Evolutionary conservation across 2,797 vertebrate genomes (phyloP), one percentile per base, ranked within the genome.

Genomic region (Xenentodon cancila): DNA sequence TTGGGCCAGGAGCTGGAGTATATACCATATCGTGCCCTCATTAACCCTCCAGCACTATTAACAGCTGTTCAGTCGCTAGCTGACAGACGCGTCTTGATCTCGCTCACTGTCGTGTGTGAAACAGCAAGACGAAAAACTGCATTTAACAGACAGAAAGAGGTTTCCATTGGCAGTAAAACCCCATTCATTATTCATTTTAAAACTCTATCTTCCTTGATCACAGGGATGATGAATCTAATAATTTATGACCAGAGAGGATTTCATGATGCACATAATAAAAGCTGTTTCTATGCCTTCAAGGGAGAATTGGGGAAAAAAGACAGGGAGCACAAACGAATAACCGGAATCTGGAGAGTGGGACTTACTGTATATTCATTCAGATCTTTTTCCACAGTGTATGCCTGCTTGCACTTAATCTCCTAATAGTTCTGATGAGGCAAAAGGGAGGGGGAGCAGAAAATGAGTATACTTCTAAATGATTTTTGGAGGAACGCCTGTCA

Each of bases 381-480:
- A 70, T 65, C 44, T 55, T 63, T 40, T 61, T 71, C 64, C 2
- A 63, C 17, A 45, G 61, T 48, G 46, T 18, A 66, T 1, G 58
- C 46, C 54, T 78, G 68, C 51, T 66, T 79, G 65, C 68, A 60
- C 69, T 87, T 85, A 80, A 84, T 87, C 73, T 72, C 71, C 68
- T 82, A 86, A 90, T 80, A 80, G 82, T 73, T 87, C 63, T 71
- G 77, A 76, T 80, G 73, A 80, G 65, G 73, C 73, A 59, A 74
- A 81, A 54, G 42, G 73, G 64, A 77, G 75, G 75, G 71, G 67
- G 65, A 84, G 84, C 61, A 37, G 79, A 84, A 89, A 89, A 88
- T 83, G 68, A 85, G 80, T 73, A 70, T 87, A 84, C 70, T 63
- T 62, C 49, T 84, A 84, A 89, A 86, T 87, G 85, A 60, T 84